A percentile compares a stretch with the other conserved stretches of the same genome.
These are phyloP conservation scores for Strigamia transsilvanica DNA, from an alignment of 2,888 invertebrate genomes.

Conservation along the genomic window DNA sequence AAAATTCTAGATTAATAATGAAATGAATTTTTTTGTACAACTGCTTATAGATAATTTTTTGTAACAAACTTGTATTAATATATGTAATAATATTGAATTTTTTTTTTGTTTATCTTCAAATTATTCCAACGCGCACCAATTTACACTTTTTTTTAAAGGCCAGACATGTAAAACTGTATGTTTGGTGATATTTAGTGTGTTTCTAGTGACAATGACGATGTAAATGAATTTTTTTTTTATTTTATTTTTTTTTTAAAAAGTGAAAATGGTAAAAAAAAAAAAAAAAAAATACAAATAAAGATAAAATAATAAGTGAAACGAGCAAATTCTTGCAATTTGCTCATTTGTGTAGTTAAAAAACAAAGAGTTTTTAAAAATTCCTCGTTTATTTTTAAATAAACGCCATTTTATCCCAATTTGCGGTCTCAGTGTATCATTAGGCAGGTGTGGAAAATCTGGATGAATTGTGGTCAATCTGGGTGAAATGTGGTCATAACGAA, in stretches of 20 bases:
- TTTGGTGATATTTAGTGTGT: conserved; percentile 26
- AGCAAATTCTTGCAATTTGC: not conserved
- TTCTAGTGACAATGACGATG: conserved; percentile 30
- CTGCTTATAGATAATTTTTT: not conserved
- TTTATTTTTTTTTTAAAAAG: not conserved
- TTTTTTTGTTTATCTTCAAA: not conserved
- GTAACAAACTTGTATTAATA: not conserved
- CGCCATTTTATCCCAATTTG: conserved; percentile 2
- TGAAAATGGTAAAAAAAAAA: conserved; percentile 12
- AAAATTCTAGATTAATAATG: not conserved
- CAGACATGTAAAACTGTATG: conserved; percentile 5
- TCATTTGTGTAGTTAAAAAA: conserved; percentile 7
- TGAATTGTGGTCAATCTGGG: too few relatives aligned
- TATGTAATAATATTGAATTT: not conserved
- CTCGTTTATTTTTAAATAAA: conserved; percentile 30
- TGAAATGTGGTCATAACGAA: not conserved
- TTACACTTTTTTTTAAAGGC: not conserved
- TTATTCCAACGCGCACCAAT: not conserved
- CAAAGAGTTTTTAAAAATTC: conserved; percentile 6
- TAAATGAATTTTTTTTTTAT: conserved; percentile 15
- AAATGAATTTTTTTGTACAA: conserved; percentile 10
- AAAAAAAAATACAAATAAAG: not conserved
- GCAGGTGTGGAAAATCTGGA: not conserved
- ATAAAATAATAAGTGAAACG: not conserved
- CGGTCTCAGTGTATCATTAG: not conserved